Conservation (phyloP, 1,140 invertebrate species). For the Drosophila malerkotliana region DNA sequence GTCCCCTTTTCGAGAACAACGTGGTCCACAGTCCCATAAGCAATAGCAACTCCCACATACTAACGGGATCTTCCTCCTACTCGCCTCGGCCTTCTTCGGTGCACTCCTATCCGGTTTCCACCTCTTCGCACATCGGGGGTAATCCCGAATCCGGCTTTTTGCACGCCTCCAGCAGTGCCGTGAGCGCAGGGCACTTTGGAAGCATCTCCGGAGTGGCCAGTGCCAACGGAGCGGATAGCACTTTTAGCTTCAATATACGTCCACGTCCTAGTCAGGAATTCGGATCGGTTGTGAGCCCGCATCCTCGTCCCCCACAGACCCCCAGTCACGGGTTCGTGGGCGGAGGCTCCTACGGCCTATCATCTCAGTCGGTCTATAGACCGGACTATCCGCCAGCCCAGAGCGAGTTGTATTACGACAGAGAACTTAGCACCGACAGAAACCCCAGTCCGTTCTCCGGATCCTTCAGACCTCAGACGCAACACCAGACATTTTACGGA, state of each 20-base stretch:
- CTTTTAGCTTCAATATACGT: constrained; percentile 79
- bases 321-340: constrained; percentile 4
- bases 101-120: constrained; percentile 48
- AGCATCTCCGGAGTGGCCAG: constrained; percentile 72
- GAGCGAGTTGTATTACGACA: constrained; percentile 61
- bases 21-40: constrained; percentile 56
- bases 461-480: constrained; percentile 27
- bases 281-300: constrained; percentile 34
- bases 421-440: constrained; percentile 42
- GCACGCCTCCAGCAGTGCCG: constrained; percentile 68
- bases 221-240: constrained; percentile 75
- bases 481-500: constrained; percentile 47
- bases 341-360: constrained; percentile 50
- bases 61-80: constrained; percentile 22
- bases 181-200: constrained; percentile 66
- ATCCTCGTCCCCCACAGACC: constrained; percentile 37
- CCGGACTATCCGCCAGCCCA: constrained; percentile 51
- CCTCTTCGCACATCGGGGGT: constrained; percentile 44
- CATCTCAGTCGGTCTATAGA: constrained; percentile 34
- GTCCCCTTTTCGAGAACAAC: constrained; percentile 40
- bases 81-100: constrained; percentile 32
- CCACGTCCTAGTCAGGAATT: constrained; percentile 64
- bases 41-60: constrained; percentile 15
- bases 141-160: constrained; percentile 47
- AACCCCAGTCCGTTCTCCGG: constrained; percentile 52